These are phyloP conservation scores for Crocuta crocuta DNA, from an alignment of 2,113 vertebrate species.

Conservation along the genomic window DNA sequence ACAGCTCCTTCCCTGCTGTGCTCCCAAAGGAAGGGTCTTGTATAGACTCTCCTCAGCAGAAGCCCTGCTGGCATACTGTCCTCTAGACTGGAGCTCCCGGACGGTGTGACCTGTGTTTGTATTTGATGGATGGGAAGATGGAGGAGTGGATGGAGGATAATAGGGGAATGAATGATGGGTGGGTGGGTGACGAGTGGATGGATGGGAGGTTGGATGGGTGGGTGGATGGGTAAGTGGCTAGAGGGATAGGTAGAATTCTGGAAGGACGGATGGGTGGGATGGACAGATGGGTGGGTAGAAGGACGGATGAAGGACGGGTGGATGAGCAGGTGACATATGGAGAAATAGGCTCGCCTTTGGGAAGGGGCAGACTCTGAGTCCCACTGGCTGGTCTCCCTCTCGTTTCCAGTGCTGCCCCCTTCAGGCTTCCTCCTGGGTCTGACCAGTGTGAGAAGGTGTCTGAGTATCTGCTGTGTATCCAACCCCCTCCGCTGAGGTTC, in stretches of 20 bases:
- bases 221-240: neutral
- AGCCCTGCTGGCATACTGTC: neutral
- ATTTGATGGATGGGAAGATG: neutral
- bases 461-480: neutral
- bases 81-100: neutral
- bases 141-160: neutral
- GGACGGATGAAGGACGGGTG: neutral
- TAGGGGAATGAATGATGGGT: too few relatives aligned
- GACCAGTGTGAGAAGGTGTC: neutral
- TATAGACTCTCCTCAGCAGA: neutral
- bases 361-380: neutral
- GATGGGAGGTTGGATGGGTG: neutral
- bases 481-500: neutral
- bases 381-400: neutral
- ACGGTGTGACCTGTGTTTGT: neutral
- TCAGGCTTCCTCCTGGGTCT: neutral
- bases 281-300: too few relatives aligned
- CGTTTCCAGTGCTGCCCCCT: neutral
- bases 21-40: neutral
- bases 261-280: too few relatives aligned
- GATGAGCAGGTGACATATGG: neutral
- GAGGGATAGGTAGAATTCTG: fast-evolving
- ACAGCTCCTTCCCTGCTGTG: neutral
- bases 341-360: neutral
- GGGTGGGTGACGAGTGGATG: neutral